Conservation (phyloP, 2,797 vertebrate genomes). For the Pogoniulus pusillus region DNA sequence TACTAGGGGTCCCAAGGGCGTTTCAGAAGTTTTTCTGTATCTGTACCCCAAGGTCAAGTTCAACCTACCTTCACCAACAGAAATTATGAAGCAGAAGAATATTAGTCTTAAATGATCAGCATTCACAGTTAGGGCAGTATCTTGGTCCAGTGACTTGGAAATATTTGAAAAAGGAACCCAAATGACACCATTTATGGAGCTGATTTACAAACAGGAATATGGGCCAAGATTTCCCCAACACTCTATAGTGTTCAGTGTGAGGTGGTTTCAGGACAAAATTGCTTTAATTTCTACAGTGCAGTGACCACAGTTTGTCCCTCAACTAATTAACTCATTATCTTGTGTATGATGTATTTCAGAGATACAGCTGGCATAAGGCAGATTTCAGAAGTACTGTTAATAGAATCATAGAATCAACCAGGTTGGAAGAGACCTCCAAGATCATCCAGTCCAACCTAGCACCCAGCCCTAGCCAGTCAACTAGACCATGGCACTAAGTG, state of each 20-base stretch:
- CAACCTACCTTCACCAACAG: neutral
- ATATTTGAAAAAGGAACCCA: neutral
- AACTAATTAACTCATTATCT: neutral
- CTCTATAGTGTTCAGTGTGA: accelerated
- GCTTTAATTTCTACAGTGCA: neutral
- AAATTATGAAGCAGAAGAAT: neutral
- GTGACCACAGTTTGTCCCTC: neutral
- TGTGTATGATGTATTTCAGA: neutral
- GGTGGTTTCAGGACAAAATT: neutral
- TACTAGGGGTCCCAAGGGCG: neutral
- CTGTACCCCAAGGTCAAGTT: neutral
- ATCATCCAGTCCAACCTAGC: no score
- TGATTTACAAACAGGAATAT: neutral
- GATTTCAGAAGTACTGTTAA: neutral
- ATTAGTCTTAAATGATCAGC: neutral
- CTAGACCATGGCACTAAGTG: no score
- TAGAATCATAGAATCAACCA: no score
- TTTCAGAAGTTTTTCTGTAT: neutral
- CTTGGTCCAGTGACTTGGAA: neutral
- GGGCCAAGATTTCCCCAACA: neutral
- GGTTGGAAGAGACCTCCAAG: no score
- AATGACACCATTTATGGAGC: neutral
- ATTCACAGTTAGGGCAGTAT: neutral
- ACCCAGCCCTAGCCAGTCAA: no score
- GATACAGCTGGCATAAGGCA: neutral